Evolutionary conservation across 2,888 invertebrate genomes (phyloP), one percentile per base, ranked within the genome.

Genomic region (Ceriagrion tenellum): DNA sequence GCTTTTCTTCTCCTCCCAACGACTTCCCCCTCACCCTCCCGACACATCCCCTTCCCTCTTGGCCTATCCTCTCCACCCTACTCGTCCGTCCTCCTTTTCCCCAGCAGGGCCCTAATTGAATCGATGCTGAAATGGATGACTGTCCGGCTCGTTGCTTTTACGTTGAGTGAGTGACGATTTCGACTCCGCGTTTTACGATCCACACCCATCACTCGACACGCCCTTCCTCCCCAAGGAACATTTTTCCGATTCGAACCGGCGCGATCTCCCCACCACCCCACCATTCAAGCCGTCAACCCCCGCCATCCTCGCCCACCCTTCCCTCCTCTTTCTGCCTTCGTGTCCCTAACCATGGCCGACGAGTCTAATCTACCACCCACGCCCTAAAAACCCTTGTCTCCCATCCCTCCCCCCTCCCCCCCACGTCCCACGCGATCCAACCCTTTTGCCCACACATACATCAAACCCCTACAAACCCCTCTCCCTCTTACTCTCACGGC

Each of bases 101-200:
- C 30, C 89, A 40, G 12, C 89, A 4, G 69, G 40, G 12, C 93
- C 47, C 69, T 93, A 93, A 93, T 93, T 93, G 93, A 93, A 93
- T 93, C 93, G 93, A 93, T 93, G 93, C 69, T n/a, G 47, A 59
- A 93, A 93, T 47, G 93, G 93, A 93, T 93, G 93, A 69, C 69
- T 63, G 63, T 93, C 93, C 69, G 69, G 93, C 69, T 69, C 69
- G 93, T 35, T 74, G 93, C 69, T 93, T 93, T 93, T 93, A 93
- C 69, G 47, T 93, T 69, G 63, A 93, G 63, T 93, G 69, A 93
- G 69, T 55, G 93, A 93, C 93, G 93, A 93, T 93, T 93, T 69
- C 91, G 91, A 91, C 91, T 63, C 91, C 40, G 47, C 69, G 93
- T 93, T 93, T 93, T 93, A 93, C 93, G 93, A 93, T n/a, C 47